Base-by-base conservation (phyloP, 2,888 invertebrate genomes). In the Andrena bucephala region DNA sequence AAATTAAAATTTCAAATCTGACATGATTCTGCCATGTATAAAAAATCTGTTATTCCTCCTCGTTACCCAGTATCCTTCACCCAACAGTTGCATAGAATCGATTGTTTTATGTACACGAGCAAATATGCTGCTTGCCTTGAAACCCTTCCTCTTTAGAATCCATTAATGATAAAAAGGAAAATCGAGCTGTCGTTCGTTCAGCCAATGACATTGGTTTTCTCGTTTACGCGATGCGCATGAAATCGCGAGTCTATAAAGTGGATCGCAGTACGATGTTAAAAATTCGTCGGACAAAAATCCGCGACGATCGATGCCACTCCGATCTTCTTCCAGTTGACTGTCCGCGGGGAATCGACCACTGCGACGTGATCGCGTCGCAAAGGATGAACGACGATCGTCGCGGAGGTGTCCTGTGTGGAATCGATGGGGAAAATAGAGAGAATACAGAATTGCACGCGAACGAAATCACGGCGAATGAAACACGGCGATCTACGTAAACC, bases 141-240 rank as follows among this genome's bases (percentile, higher is more conserved):
- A 33, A 57, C 27, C 8, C 48, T 48, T 69, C 48, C 42, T 20
- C 20, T 54, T 31, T 52, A 63, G 42, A 57, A 62, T 31, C 16
- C 27, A 20, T 16, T 52, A 60, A 62, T 20, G n/a, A 29, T 67
- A 76, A 68, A 81, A 59, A 67, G 71, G 72, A 36, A 10, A 63
- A 75, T 70, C 59, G 27, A 66, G 73, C 70, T 76, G 68, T 73
- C 70, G 76, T 77, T 73, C 54, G 79, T 70, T 75, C 83, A 83
- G 29, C 63, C 31, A 29, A 48, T 75, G 63, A 74, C 72, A 66
- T 59, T 59, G 59, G 36, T 72, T 65, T 60, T 48, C 74, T 70
- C 48, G 27, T 77, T 67, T 65, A 24, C 31, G 27, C n/a, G 50
- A 42, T 48, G 48, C 54, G 27, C 29, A 13, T 20, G 16, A 29